Evolutionary conservation across 2,888 invertebrate genomes (phyloP).

Genomic region (Tenthredo notha): DNA sequence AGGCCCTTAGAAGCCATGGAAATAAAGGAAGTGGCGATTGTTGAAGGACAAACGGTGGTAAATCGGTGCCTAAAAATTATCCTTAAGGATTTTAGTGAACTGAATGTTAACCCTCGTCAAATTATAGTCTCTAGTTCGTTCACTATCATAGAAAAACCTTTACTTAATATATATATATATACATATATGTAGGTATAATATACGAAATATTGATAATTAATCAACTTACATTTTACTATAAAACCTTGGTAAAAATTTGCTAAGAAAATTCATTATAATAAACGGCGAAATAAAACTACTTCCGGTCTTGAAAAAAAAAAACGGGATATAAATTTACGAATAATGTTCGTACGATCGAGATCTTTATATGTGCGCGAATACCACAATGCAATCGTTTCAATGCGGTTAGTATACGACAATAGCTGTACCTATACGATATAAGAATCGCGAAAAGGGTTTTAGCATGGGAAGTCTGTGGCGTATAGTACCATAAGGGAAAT

Average conservation of each 20-base stretch:
- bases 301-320: neutral
- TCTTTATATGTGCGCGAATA: neutral
- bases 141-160: neutral
- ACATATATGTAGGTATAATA: no score
- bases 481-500: neutral
- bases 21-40: slow-evolving; percentile 48
- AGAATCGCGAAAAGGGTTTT: neutral
- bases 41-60: slow-evolving; percentile 39
- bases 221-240: neutral
- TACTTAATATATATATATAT: neutral
- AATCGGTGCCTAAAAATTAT: slow-evolving; percentile 15
- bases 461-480: neutral
- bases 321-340: neutral
- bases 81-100: neutral
- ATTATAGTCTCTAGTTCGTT: neutral
- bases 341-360: neutral
- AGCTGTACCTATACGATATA: neutral
- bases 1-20: slow-evolving; percentile 41
- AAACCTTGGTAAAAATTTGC: neutral
- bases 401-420: slow-evolving; percentile 17
- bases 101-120: neutral
- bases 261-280: neutral
- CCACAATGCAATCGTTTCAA: slow-evolving; percentile 21
- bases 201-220: neutral
- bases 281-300: neutral